Evolutionary conservation across 37 sponge, comb jelly and placozoan genomes (phyloP).

Genomic region (Mnemiopsis leidyi): DNA sequence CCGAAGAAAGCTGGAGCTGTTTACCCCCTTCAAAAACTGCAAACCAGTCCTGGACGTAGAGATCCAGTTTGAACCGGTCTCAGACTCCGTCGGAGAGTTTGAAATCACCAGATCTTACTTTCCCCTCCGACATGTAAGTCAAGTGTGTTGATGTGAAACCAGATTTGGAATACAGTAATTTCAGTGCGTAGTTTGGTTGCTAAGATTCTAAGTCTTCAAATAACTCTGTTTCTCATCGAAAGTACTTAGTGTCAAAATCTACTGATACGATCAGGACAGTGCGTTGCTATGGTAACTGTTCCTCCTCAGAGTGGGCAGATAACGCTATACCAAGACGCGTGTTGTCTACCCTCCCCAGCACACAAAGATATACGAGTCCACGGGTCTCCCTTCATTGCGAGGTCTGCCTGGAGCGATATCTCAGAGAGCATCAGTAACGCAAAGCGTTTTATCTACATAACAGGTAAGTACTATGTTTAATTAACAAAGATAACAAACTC

Average conservation of each 20-base stretch:
- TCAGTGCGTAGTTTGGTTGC: too few relatives aligned
- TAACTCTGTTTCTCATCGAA: too few relatives aligned
- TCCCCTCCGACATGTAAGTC: conserved; percentile 54
- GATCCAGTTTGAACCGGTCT: conserved; percentile 22
- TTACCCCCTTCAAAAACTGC: conserved; percentile 31
- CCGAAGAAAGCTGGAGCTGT: conserved; percentile 24
- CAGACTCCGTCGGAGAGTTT: conserved; percentile 43
- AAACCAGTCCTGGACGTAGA: conserved; percentile 17
- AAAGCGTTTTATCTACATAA: conserved; percentile 29
- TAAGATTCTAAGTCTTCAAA: too few relatives aligned
- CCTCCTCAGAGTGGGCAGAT: conserved; percentile 36
- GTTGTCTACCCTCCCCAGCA: conserved; percentile 7
- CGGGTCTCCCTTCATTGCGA: conserved; percentile 13
- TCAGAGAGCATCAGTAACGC: conserved; percentile 1
- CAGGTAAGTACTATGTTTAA: too few relatives aligned
- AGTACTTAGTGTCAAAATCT: too few relatives aligned
- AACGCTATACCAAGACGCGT: conserved; percentile 42
- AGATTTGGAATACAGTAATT: too few relatives aligned
- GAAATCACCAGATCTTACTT: conserved; percentile 45
- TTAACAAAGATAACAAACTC: too few relatives aligned
- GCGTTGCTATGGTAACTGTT: too few relatives aligned
- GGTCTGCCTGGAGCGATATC: conserved; percentile 38
- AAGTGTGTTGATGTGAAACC: too few relatives aligned
- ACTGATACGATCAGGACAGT: too few relatives aligned
- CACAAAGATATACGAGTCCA: conserved; percentile 1